Base-by-base conservation (phyloP, 2,888 invertebrate genomes). In the Molanna angustata region DNA sequence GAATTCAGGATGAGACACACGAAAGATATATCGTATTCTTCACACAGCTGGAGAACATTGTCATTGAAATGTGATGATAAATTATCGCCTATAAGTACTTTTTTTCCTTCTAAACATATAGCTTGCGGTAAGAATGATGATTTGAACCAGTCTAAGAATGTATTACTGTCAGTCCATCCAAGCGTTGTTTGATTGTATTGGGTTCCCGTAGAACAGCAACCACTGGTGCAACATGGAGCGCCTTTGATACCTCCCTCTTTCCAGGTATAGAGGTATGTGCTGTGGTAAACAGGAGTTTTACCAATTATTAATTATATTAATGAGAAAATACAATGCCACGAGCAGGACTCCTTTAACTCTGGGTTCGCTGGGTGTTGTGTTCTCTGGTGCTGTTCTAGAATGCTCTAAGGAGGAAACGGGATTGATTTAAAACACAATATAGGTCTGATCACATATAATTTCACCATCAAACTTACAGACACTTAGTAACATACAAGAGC, bases 51-150 rank as follows among this genome's bases (percentile, higher is more conserved):
- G 35, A 35, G 35, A 35, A 35, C 35, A 35, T 35, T 35, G 35
- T 35, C 35, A 35, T 35, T 35, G 35, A 35, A 35, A 35, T 35
- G 35, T 35, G 35, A 35, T 35, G 9, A 35, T 35, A 35, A 35
- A 35, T 35, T 35, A 35, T 35, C 35, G 35, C 35, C 35, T 35
- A 35, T 35, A 35, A 35, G 35, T 35, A 35, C 35, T 35, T 35
- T n/a, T 35, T 35, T 35, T 35, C 35, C 35, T 35, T 35, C 35
- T 35, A 35, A 35, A 35, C 35, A 14, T 35, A 11, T 35, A 35
- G 35, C 35, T 4, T 35, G 35, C 35, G 35, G 35, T 35, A 35
- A 35, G 35, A 35, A 35, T 35, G 35, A 35, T 35, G 35, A 35
- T 35, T 35, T 35, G 35, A 11, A 35, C 35, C 35, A 35, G 35